Base-by-base conservation (phyloP, 2,888 invertebrate species). In the Pherbina coryleti region DNA sequence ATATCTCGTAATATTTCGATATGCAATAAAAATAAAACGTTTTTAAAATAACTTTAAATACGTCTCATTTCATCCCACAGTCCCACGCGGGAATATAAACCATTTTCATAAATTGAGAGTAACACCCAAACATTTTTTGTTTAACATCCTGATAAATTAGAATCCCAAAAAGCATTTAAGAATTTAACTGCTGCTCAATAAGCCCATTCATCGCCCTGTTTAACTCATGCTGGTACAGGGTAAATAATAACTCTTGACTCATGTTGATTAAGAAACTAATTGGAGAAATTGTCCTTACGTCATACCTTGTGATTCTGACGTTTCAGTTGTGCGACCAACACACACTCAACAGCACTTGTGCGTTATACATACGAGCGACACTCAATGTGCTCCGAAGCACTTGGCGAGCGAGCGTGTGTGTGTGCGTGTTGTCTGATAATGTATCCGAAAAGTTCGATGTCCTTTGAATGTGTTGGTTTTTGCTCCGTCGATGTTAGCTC, bases 381-480 rank as follows among this genome's bases (percentile, higher is more conserved):
- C 49, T 64, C 64, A 72, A 72, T 62, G 51, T 22, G 53, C 51
- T 53, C 31, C 19, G 70, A 22, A 69, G 44, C 34, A 31, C 64
- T 64, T 62, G 78, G 79, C 69, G 76, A 70, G 66, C 55, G 60
- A 34, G 53, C 44, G 62, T 44, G 19, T 66, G 31, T 53, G 67
- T 69, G 62, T 17, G 60, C 1, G 14, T 3, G 55, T 51, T 51
- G 11, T 60, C 28, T 44, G 31, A 25, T 31, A 71, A 75, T 71
- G 72, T 75, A 75, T 78, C 75, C 72, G 22, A 67, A 66, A 67
- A 76, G 78, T 78, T 78, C 78, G 78, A 72, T 75, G 78, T 72
- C 75, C 78, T 76, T 31, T 28, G 28, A 71, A 44, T 73, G 74
- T 25, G 67, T 69, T 2, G 60, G 57, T 62, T 28, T 72, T 64